Base-by-base conservation (phyloP, 2,113 vertebrate species). In the Periophthalmodon schlosseri region DNA sequence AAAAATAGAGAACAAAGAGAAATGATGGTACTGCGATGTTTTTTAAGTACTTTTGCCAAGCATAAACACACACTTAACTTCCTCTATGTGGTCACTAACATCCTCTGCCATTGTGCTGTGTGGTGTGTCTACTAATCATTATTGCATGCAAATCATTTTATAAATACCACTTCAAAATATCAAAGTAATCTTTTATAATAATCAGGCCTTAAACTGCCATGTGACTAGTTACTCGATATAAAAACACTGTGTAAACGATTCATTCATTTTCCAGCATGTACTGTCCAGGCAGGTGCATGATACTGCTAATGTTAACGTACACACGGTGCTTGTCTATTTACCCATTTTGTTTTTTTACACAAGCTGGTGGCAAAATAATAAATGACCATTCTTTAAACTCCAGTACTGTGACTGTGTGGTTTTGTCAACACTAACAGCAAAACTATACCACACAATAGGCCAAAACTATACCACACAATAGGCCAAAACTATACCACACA, bases 301-400 rank as follows among this genome's bases (percentile, higher is more conserved):
- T 61, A 85, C 73, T 79, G 76, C 73, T 34, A 8, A 20, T 34
- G 33, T 20, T 16, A 61, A 71, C 84, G 46, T 74, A 13, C 57
- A 64, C 16, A 64, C 52, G 69, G 23, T 76, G 71, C 84, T 77
- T 75, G 70, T 90, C 74, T 57, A 23, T 68, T 69, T 77, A 63
- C 80, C 23, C 15, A 39, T 33, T 91, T 90, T 89, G 84, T 64
- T 88, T 91, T 90, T 87, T 65, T 88, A 88, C 82, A 68, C 68
- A 57, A 16, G 56, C 61, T 88, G 82, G 74, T 50, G 5, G 71
- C n/a, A 44, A 44, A 44, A 44, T 47, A 79, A 76, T 6, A 60
- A 76, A 64, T 15, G 56, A 33, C 50, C 44, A 71, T 52, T 39
- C 44, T 33, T 1, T 75, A 57, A 46, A 11, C 6, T 20, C 10